Base-by-base conservation (phyloP, 2,113 vertebrate genomes). In the Leucopsar rothschildi region DNA sequence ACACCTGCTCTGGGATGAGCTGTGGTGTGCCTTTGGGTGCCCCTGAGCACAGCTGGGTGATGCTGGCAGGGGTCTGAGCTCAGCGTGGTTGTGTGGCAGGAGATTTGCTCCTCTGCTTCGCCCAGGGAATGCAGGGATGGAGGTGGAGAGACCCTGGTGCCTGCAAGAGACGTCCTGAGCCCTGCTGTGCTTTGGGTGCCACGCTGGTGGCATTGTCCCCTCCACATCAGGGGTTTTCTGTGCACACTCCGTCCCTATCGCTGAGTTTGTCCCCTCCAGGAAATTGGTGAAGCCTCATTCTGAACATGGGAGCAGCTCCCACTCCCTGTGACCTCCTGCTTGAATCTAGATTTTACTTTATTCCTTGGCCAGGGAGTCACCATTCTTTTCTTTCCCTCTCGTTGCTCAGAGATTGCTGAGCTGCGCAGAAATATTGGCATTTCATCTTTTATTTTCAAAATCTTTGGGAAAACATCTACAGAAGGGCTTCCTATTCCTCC, bases 21-120 rank as follows among this genome's bases (percentile, higher is more conserved):
- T 42, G 44, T 16, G 44, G 9, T 33, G 44, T 29, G 44, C 25
- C 35, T 63, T 64, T 4, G 6, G 42, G 15, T 49, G 33, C 21
- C 18, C 44, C 57, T 8, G 39, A 39, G 29, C 0, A 0, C 2
- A 29, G 23, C 27, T 47, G 50, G 40, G 33, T 21, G 52, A 4
- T 10, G 25, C 5, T 52, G 42, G 15, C 14, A 11, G 8, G 64
- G 25, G 4, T 69, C 35, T n/a, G 22, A n/a, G 25, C 45, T 73
- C 24, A 2, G 27, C 3, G 0, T 2, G 9, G 11, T 16, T 17
- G 22, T 1, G 1, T 29, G 28, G 20, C 6, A 4, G 10, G 49
- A 29, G 53, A 37, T 76, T 33, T 82, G 56, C 28, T 63, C 0
- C 10, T 25, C 4, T 14, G 39, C 7, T 7, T 83, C 45, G 24